These are phyloP conservation scores for Microchirus variegatus DNA, from an alignment of 2,797 vertebrate genomes.

Conservation along the genomic window DNA sequence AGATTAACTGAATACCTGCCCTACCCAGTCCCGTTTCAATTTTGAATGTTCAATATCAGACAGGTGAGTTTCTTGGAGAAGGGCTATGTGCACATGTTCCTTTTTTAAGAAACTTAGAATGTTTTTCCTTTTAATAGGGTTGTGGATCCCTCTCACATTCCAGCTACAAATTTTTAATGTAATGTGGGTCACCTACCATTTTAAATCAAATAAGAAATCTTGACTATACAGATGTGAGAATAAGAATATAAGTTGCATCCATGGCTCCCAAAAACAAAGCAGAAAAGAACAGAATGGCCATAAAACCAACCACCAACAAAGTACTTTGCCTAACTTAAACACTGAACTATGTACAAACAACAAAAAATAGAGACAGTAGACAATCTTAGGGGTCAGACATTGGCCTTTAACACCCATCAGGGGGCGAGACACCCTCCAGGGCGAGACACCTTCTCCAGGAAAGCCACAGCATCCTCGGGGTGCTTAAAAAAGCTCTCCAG, in stretches of 20 bases:
- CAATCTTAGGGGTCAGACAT: too few relatives aligned
- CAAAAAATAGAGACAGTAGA: too few relatives aligned
- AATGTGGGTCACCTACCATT: not conserved
- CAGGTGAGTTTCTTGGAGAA: not conserved
- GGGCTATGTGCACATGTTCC: not conserved
- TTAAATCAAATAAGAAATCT: too few relatives aligned
- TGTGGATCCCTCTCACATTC: not conserved
- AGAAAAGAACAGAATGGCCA: too few relatives aligned
- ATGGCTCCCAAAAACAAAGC: too few relatives aligned
- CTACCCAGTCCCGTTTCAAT: not conserved
- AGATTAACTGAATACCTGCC: not conserved
- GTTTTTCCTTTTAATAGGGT: not conserved
- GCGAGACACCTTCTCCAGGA: not conserved
- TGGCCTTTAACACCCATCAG: too few relatives aligned
- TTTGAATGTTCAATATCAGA: not conserved
- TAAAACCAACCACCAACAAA: too few relatives aligned
- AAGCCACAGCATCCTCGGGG: not conserved
- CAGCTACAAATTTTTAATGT: not conserved
- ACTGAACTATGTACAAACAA: too few relatives aligned
- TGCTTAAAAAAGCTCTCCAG: not conserved
- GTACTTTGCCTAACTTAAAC: too few relatives aligned
- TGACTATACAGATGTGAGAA: too few relatives aligned
- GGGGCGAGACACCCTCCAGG: too few relatives aligned
- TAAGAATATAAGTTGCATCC: too few relatives aligned
- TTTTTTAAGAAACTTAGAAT: not conserved